A percentile compares a stretch with the other conserved stretches of the same genome.
phyloP scores from a whole-genome alignment of 1,140 invertebrate genomes.

The Bombus difficillimus region DNA sequence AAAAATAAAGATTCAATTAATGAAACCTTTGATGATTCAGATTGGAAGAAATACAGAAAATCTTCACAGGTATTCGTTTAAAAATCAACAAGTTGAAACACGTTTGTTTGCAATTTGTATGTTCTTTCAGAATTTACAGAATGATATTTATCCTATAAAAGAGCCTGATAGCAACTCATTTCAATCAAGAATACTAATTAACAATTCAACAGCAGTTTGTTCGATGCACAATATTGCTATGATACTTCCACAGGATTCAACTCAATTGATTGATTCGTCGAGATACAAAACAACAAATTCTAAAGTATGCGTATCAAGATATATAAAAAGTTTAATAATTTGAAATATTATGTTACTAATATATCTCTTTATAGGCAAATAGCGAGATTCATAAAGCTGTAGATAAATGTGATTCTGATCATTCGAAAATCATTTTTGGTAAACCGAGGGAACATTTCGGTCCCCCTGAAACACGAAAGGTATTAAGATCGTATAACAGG shows the following conservation, averaged over 20 bases:
- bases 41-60: slow-evolving; percentile 8
- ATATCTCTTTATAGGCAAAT: neutral
- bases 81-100: neutral
- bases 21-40: neutral
- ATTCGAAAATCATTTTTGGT: neutral
- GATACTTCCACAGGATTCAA: slow-evolving; percentile 14
- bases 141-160: slow-evolving; percentile 14
- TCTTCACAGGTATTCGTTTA: neutral
- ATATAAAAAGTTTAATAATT: neutral
- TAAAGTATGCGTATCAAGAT: neutral
- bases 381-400: neutral
- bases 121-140: slow-evolving; percentile 4
- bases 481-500: neutral
- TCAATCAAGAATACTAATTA: neutral
- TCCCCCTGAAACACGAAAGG: neutral
- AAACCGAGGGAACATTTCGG: neutral
- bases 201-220: slow-evolving; percentile 2
- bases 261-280: neutral
- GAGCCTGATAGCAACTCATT: neutral
- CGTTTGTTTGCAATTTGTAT: neutral
- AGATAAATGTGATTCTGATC: neutral
- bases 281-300: neutral
- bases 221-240: slow-evolving; percentile 36
- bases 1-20: neutral
- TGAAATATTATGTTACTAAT: neutral